phyloP scores from a whole-genome alignment of 2,113 vertebrate species.

The Canis aureus region DNA sequence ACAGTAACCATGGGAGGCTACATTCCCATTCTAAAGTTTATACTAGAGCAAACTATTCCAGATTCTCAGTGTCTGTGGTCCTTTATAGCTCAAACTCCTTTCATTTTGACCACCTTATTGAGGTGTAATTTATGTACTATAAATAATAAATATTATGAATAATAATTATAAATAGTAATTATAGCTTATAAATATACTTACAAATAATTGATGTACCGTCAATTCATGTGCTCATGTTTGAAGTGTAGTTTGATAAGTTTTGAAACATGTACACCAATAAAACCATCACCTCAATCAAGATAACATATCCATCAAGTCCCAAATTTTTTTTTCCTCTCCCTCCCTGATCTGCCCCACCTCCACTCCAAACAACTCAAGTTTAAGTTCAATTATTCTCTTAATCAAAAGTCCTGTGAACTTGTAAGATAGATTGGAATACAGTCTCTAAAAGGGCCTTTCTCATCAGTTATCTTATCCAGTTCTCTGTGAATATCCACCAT shows the following conservation, averaged over 20 bases:
- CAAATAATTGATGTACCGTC: not conserved
- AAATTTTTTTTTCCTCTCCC: not conserved
- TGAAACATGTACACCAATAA: not conserved
- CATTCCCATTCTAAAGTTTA: not conserved
- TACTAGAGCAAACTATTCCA: not conserved
- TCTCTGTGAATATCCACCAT: not conserved
- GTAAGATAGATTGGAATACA: not conserved
- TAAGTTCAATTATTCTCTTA: constrained; percentile 3
- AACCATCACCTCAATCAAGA: not conserved
- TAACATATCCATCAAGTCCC: not conserved
- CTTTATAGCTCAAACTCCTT: not conserved
- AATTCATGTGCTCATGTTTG: not conserved
- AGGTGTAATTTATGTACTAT: not conserved
- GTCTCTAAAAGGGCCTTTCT: not conserved
- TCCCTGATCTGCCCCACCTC: not conserved
- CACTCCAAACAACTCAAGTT: not conserved
- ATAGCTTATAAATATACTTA: not conserved
- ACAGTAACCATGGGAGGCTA: not conserved
- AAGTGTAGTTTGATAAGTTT: not conserved
- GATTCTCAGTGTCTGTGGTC: not conserved
- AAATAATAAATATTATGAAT: not conserved
- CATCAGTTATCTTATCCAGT: not conserved
- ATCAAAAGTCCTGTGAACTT: not conserved
- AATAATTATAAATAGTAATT: not conserved
- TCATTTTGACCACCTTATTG: not conserved